Base-by-base conservation (phyloP, 1,140 invertebrate genomes). In the Protaetia brevitarsis region DNA sequence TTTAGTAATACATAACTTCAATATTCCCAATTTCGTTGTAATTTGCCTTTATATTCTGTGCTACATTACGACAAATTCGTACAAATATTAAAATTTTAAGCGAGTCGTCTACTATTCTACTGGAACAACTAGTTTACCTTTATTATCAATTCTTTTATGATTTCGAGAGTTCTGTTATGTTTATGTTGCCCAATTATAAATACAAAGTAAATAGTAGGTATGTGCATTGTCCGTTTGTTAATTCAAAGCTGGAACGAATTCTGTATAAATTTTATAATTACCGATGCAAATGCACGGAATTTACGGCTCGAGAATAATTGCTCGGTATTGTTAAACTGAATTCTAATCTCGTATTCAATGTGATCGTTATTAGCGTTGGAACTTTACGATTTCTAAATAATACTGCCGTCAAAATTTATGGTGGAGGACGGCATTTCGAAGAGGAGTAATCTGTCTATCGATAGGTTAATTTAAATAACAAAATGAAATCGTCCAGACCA, bases 401-500 rank as follows among this genome's bases (percentile, higher is more conserved):
- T 51, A 51, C 21, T 19, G 1, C 16, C 19, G 41, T 51, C 19
- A 23, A 51, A 51, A 51, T 51, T 51, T 51, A 51, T 51, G 41
- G 16, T 19, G 41, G 19, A 51, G 8, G 41, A 26, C 11, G 5
- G 41, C 41, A 59, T 29, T 59, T 31, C 26, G 57, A 59, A 59
- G 57, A 59, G 57, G 57, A 29, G 57, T 59, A 59, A 59, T 59
- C 57, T 29, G 13, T 59, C 27, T 29, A 29, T 29, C 16, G 57
- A 28, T 23, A 51, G 41, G 57, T 16, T 59, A 23, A 31, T 29
- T 28, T 59, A 27, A 28, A 59, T 31, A 59, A 59, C 29, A 59
- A 59, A 59, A 59, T 59, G 3, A 59, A 29, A 29, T 59, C 13
- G 10, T 59, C 11, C 26, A 31, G 11, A 28, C 57, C 57, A 59